Evolutionary conservation across 2,113 vertebrate genomes (phyloP), one percentile per base, ranked within the genome.

Genomic region (Oryzias javanicus): DNA sequence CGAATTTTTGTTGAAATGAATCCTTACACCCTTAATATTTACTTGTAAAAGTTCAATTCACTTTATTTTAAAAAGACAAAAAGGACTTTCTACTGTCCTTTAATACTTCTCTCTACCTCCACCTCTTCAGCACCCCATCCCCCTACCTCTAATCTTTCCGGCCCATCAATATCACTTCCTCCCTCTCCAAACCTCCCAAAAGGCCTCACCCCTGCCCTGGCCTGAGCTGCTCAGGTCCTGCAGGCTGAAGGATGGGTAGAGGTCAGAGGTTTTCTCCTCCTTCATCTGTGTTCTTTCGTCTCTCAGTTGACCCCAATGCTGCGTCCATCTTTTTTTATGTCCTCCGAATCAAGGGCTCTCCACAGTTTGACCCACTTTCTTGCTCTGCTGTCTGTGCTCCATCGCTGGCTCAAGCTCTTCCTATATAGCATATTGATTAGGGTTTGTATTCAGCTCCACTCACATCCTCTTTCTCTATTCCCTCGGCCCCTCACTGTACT

Each of bases 361-460:
- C 67, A 63, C 86, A 71, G 61, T 86, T 83, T 78, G 84, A 88
- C 85, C 80, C 79, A 85, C 79, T 88, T 89, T 79, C 61, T 42
- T n/a, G 62, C 67, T 50, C 58, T 56, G 51, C 8, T 64, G 55
- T 65, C 55, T 79, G 64, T 15, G 24, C 49, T 76, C 63, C 61
- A 64, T 69, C 40, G 4, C 42, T 49, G 50, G 69, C 79, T 85
- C 70, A 72, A 76, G 63, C 79, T 69, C 68, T 63, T 84, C 71
- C 67, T 82, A 75, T 79, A 79, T 69, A 62, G 61, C 42, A 20
- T 89, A 90, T 90, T 86, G 89, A 91, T 89, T 85, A 59, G 76
- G 86, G 76, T 86, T 88, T 85, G 77, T 88, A 78, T 86, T 85
- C 77, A 77, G 82, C 79, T 83, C 74, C 82, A 58, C 77, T 73